A percentile compares a stretch with the other conserved stretches of the same genome.
phyloP scores from a whole-genome alignment of 2,113 vertebrate species.

The Paedocypris sp. region DNA sequence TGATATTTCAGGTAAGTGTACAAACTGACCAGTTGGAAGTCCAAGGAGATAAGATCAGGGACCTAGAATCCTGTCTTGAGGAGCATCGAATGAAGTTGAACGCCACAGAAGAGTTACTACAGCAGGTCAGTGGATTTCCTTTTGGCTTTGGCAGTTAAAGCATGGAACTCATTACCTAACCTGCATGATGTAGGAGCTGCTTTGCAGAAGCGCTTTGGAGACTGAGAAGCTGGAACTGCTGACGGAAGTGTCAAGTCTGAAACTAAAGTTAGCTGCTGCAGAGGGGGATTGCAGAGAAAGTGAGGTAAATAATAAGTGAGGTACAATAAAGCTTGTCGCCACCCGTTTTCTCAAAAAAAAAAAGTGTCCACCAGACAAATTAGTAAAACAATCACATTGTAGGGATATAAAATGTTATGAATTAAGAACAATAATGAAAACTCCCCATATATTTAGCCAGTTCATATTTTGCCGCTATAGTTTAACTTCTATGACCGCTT shows the following conservation, averaged over 20 bases:
- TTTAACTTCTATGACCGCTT: slow-evolving; percentile 16
- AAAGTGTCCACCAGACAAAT: no score
- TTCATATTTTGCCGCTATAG: slow-evolving; percentile 1
- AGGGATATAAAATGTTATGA: not conserved
- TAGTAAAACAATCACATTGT: no score
- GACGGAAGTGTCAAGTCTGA: slow-evolving; percentile 86
- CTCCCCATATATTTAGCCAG: not conserved
- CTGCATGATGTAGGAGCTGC: slow-evolving; percentile 67
- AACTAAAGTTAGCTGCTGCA: slow-evolving; percentile 75
- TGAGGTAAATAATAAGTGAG: no score
- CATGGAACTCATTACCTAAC: not conserved
- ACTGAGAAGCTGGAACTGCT: slow-evolving; percentile 91
- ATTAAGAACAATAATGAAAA: not conserved
- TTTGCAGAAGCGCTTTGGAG: slow-evolving; percentile 79
- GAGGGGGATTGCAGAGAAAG: slow-evolving; percentile 78
- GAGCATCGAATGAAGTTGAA: slow-evolving; percentile 85
- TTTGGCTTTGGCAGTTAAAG: not conserved
- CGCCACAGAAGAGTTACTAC: slow-evolving; percentile 84
- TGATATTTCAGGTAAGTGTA: slow-evolving; percentile 75
- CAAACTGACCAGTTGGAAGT: slow-evolving; percentile 96
- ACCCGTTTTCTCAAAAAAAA: no score
- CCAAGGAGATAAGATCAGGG: slow-evolving; percentile 96
- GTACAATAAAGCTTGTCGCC: no score
- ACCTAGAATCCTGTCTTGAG: slow-evolving; percentile 83
- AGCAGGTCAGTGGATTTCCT: slow-evolving; percentile 65